Percentiles rank a stretch among this genome's conserved stretches.
Evolutionary conservation across 2,113 vertebrate species (phyloP).

Genomic region (Donacobius atricapilla): DNA sequence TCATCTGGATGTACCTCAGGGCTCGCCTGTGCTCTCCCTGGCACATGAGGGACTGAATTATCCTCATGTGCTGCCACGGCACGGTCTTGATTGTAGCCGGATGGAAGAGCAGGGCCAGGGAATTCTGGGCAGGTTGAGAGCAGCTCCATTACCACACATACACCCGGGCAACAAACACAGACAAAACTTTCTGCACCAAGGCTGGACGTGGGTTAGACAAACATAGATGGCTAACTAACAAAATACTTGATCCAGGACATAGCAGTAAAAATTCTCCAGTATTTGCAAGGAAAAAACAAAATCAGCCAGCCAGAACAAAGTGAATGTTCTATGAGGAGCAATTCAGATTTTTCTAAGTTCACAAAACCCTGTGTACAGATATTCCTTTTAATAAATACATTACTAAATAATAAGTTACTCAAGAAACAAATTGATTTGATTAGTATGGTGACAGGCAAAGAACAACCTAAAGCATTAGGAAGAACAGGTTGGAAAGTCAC

Average conservation of each 20-base stretch:
- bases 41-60: constrained; percentile 88
- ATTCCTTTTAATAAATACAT: fast-evolving
- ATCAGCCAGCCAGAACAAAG: background rate
- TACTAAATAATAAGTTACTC: too few relatives aligned
- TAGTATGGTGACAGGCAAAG: background rate
- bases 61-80: constrained; percentile 86
- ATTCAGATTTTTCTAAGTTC: background rate
- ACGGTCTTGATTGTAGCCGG: constrained; percentile 82
- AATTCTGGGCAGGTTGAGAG: constrained; percentile 74
- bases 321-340: background rate
- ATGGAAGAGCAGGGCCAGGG: constrained; percentile 88
- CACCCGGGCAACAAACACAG: background rate
- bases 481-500: background rate
- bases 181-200: background rate
- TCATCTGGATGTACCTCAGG: constrained; percentile 85
- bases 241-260: background rate
- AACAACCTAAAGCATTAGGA: background rate
- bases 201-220: background rate
- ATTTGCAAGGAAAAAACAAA: background rate
- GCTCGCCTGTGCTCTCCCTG: constrained; percentile 85
- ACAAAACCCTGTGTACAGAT: background rate
- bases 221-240: background rate
- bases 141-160: fast-evolving
- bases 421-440: background rate
- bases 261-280: too few relatives aligned